Evolutionary conservation across 2,888 invertebrate genomes (phyloP).

Genomic region (Enchytraeus crypticus): DNA sequence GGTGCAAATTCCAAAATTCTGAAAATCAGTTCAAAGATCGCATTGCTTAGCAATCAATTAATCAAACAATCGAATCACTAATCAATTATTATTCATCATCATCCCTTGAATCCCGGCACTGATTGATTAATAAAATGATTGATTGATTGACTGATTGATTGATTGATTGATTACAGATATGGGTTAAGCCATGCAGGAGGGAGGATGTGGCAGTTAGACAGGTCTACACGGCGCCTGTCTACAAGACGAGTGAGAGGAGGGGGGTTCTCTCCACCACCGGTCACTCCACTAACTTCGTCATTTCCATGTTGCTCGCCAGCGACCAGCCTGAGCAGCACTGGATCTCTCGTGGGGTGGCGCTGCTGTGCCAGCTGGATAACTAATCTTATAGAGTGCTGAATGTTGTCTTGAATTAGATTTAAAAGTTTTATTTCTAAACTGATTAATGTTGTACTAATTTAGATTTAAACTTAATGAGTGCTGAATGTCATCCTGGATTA

Average conservation of each 20-base stretch:
- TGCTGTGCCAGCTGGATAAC: constrained; percentile 21
- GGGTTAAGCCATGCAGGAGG: constrained; percentile 66
- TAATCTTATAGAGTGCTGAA: constrained; percentile 1
- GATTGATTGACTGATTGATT: too few species aligned
- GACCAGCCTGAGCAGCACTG: constrained; percentile 19
- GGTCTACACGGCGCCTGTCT: constrained; percentile 57
- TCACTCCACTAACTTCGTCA: constrained; percentile 45
- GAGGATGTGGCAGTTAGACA: constrained; percentile 57
- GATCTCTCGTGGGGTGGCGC: constrained; percentile 19
- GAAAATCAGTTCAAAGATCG: too few species aligned
- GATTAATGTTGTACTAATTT: too few species aligned
- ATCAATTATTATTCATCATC: not conserved
- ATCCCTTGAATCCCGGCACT: not conserved
- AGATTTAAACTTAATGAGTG: too few species aligned
- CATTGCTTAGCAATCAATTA: too few species aligned
- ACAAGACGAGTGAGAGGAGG: constrained; percentile 22
- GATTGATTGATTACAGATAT: too few species aligned
- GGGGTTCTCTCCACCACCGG: constrained; percentile 41
- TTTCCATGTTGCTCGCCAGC: constrained; percentile 18
- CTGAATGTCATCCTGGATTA: too few species aligned
- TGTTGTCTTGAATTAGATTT: too few species aligned
- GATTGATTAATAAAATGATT: too few species aligned
- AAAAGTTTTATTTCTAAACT: too few species aligned
- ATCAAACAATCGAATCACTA: too few species aligned
- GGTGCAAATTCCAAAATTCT: too few species aligned